These are phyloP conservation scores for Phrynocephalus guinanensis DNA, from an alignment of 2,797 vertebrate species.

Conservation along the genomic window DNA sequence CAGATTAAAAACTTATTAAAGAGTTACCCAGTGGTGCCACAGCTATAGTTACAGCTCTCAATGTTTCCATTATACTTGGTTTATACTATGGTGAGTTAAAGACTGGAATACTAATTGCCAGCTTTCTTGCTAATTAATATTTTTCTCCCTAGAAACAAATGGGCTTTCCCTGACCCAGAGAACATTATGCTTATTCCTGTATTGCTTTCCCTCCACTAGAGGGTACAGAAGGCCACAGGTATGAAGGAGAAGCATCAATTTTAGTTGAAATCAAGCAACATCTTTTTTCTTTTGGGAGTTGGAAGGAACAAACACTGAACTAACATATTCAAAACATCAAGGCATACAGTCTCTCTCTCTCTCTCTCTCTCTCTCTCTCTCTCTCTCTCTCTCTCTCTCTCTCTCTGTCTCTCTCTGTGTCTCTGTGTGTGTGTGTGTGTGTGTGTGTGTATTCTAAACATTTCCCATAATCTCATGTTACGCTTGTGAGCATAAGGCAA, in stretches of 20 bases:
- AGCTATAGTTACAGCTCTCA: slow-evolving; percentile 30
- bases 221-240: neutral
- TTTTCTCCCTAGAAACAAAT: slow-evolving; percentile 28
- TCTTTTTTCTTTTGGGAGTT: neutral
- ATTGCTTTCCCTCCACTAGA: neutral
- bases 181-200: neutral
- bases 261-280: neutral
- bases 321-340: neutral
- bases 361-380: too few species aligned
- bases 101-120: slow-evolving; percentile 44
- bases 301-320: neutral
- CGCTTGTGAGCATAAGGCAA: too few species aligned
- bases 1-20: slow-evolving; percentile 53
- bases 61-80: slow-evolving; percentile 39
- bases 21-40: slow-evolving; percentile 43
- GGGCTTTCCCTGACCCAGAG: slow-evolving; percentile 1
- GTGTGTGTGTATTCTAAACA: too few species aligned
- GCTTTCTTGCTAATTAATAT: slow-evolving; percentile 36
- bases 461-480: neutral
- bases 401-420: too few species aligned
- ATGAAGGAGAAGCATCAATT: neutral
- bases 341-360: too few species aligned
- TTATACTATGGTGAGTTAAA: slow-evolving; percentile 19
- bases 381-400: too few species aligned
- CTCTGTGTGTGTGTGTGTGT: too few species aligned